Evolutionary conservation across 2,113 vertebrate species (phyloP).

Genomic region (Dasyornis broadbenti): DNA sequence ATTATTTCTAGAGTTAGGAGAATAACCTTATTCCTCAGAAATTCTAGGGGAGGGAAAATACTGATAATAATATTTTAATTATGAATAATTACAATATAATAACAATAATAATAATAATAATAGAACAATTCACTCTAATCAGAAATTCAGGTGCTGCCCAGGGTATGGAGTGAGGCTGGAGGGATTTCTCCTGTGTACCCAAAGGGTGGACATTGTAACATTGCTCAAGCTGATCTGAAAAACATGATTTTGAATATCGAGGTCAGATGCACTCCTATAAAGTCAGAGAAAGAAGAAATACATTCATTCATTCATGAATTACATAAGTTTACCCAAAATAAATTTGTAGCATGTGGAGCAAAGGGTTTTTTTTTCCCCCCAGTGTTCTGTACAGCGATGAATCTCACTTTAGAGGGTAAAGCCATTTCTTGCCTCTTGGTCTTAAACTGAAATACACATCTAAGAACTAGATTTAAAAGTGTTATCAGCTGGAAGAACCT

Average conservation of each 20-base stretch:
- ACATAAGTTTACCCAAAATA: background rate
- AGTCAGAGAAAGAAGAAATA: background rate
- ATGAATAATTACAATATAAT: background rate
- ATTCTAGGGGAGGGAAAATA: background rate
- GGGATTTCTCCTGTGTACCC: background rate
- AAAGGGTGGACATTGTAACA: background rate
- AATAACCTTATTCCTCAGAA: constrained; percentile 29
- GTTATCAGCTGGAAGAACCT: background rate
- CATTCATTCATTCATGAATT: background rate
- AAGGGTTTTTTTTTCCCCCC: background rate
- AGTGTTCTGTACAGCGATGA: background rate
- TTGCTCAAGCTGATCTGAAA: background rate
- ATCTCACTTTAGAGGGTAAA: background rate
- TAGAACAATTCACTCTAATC: background rate
- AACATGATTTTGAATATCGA: background rate
- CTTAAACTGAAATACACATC: background rate
- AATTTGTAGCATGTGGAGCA: background rate
- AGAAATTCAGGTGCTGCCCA: background rate
- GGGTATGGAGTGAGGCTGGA: constrained; percentile 2
- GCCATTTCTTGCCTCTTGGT: background rate
- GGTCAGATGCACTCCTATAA: background rate
- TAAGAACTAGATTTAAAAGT: background rate
- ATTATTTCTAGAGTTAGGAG: constrained; percentile 35
- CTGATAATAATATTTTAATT: background rate
- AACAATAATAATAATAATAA: background rate